phyloP scores from a whole-genome alignment of 2,113 vertebrate species.

The Chamaetylas fuelleborni region DNA sequence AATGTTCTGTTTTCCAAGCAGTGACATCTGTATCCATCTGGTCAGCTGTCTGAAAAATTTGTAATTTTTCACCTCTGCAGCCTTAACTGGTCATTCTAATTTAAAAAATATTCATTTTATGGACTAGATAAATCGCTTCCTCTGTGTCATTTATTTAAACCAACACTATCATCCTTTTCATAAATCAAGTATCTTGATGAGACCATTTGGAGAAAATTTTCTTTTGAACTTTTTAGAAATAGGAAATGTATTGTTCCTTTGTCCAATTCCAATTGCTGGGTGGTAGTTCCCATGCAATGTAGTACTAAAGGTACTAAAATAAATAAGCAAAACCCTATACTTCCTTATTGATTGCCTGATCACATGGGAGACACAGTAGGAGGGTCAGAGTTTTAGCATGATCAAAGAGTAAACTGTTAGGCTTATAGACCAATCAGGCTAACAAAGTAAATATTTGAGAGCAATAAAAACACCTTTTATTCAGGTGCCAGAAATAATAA shows the following conservation, averaged over 20 bases:
- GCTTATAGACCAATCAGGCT: background rate
- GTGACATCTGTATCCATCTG: background rate
- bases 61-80: background rate
- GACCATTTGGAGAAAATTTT: background rate
- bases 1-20: background rate
- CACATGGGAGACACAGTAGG: background rate
- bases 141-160: background rate
- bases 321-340: background rate
- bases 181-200: background rate
- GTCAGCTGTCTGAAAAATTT: background rate
- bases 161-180: background rate
- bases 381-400: background rate
- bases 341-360: background rate
- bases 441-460: slow-evolving; percentile 39
- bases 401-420: background rate
- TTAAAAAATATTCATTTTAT: background rate
- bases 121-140: fast-evolving
- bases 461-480: slow-evolving; percentile 10
- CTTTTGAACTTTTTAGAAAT: background rate
- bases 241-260: background rate
- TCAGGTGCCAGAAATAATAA: slow-evolving; percentile 8
- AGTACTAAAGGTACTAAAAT: background rate
- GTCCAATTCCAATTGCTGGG: background rate
- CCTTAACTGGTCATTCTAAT: background rate
- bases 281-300: background rate